phyloP scores from a whole-genome alignment of 92 coral and sea anemone species.

The Virgularia gustaviana region DNA sequence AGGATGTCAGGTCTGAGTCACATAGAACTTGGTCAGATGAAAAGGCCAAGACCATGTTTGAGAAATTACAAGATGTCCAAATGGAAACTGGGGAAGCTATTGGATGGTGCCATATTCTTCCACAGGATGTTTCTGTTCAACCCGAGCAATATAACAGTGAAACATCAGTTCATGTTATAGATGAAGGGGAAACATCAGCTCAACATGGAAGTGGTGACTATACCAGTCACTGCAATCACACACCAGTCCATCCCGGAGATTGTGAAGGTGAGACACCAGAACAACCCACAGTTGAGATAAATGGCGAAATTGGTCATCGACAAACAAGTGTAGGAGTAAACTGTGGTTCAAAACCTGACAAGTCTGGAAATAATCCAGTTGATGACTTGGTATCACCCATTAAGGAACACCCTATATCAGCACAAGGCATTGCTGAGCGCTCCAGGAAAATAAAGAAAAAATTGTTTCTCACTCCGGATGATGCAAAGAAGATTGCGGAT shows the following conservation, averaged over 20 bases:
- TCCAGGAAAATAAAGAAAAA: slow-evolving; percentile 36
- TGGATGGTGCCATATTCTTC: too few species aligned
- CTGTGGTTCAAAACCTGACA: too few species aligned
- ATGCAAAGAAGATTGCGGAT: slow-evolving; percentile 4
- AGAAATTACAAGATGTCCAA: background rate
- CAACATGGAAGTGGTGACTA: too few species aligned
- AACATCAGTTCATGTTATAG: too few species aligned
- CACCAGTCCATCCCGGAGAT: too few species aligned
- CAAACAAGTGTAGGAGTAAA: too few species aligned
- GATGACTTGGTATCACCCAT: slow-evolving; percentile 34
- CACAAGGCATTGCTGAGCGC: slow-evolving; percentile 19
- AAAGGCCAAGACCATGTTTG: slow-evolving; percentile 6
- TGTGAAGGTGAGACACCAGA: too few species aligned
- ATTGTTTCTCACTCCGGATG: slow-evolving; percentile 38
- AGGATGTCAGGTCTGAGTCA: background rate
- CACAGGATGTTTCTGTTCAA: background rate
- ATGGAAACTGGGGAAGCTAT: background rate
- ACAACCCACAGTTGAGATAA: too few species aligned
- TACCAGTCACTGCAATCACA: too few species aligned
- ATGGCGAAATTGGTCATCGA: too few species aligned
- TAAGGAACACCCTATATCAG: slow-evolving; percentile 41
- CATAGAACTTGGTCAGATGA: slow-evolving; percentile 14
- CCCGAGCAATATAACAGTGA: background rate
- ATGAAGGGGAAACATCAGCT: too few species aligned
- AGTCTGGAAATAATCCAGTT: background rate